Evolutionary conservation across 2,797 vertebrate genomes (phyloP).

Genomic region (Sebastes elongatus): DNA sequence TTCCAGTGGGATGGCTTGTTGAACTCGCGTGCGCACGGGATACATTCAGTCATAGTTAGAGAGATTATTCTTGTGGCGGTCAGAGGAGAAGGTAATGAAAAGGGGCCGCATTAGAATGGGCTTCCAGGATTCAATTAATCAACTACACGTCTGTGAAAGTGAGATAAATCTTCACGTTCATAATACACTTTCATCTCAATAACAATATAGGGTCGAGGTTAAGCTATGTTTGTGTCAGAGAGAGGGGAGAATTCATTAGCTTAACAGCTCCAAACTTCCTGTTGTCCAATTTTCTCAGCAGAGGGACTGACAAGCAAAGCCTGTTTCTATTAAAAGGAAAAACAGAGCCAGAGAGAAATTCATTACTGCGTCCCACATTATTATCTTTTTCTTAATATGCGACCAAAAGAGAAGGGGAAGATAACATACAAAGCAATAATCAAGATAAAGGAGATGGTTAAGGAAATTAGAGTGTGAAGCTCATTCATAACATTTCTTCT

Average conservation of each 20-base stretch:
- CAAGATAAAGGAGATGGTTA: background rate
- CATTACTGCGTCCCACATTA: constrained; percentile 40
- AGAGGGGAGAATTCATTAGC: constrained; percentile 42
- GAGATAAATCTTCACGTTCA: constrained; percentile 25
- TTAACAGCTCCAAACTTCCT: constrained; percentile 29
- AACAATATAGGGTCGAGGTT: constrained; percentile 7
- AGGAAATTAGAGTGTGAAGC: background rate
- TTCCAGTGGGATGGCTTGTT: constrained; percentile 29
- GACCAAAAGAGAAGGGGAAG: background rate
- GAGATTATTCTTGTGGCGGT: constrained; percentile 35
- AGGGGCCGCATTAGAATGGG: background rate
- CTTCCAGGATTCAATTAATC: constrained; percentile 38
- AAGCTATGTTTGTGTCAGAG: constrained; percentile 13
- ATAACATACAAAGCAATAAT: constrained; percentile 14
- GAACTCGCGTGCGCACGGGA: constrained; percentile 1
- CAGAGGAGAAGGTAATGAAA: constrained; percentile 37
- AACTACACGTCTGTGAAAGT: background rate
- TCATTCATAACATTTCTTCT: background rate
- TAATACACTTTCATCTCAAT: constrained; percentile 4
- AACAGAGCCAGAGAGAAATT: constrained; percentile 18
- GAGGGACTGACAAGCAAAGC: background rate
- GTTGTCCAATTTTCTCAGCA: constrained; percentile 24
- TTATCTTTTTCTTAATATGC: constrained; percentile 26
- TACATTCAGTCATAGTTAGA: constrained; percentile 30
- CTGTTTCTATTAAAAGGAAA: constrained; percentile 50